These are phyloP conservation scores for Panurus biarmicus DNA, from an alignment of 2,113 vertebrate species.

Conservation along the genomic window DNA sequence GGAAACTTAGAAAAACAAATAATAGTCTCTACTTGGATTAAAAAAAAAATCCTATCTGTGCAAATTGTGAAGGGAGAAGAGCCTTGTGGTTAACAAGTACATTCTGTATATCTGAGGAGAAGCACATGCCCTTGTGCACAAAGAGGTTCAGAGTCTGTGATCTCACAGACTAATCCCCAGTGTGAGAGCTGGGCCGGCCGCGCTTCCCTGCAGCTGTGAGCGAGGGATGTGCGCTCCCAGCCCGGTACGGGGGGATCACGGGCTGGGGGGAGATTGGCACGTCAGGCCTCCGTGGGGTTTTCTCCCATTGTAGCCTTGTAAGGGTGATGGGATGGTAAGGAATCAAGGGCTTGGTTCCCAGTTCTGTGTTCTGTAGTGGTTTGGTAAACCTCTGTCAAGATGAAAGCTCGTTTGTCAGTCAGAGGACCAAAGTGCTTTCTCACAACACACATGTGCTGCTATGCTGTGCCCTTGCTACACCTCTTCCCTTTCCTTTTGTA, in stretches of 20 bases:
- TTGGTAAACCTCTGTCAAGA: neutral
- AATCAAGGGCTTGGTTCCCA: neutral
- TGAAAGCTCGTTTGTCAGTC: neutral
- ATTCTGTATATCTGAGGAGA: neutral
- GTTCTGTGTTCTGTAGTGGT: neutral
- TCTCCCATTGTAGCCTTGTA: neutral
- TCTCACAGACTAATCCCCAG: neutral
- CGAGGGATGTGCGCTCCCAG: rapidly evolving
- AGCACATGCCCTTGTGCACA: neutral
- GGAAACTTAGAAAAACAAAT: neutral
- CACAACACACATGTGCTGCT: neutral
- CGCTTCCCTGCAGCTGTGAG: neutral
- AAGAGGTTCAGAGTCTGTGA: neutral
- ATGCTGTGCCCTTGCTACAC: rapidly evolving
- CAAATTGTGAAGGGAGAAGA: neutral
- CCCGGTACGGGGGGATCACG: rapidly evolving
- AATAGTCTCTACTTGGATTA: neutral
- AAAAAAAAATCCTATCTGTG: neutral
- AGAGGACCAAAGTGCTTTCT: neutral
- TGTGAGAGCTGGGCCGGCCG: rapidly evolving
- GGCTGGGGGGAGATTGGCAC: rapidly evolving
- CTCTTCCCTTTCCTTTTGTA: neutral
- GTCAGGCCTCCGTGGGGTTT: neutral
- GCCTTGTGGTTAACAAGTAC: neutral
- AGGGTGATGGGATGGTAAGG: neutral